phyloP scores from a whole-genome alignment of 2,113 vertebrate genomes.

The Chrysemys picta region DNA sequence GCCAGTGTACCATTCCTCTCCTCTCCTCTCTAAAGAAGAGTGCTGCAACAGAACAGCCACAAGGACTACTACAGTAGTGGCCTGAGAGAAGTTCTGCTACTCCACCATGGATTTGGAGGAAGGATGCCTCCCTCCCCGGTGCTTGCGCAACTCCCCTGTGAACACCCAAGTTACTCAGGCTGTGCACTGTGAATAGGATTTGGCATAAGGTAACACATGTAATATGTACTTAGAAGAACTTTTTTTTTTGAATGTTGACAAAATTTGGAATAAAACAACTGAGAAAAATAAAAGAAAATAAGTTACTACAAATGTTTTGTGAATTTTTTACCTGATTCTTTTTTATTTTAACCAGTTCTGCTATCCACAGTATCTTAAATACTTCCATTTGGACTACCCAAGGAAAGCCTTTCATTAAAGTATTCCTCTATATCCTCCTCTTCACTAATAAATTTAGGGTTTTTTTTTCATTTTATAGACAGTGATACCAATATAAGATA shows the following conservation, averaged over 20 bases:
- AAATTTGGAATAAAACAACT: rapidly evolving
- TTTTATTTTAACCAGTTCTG: background rate
- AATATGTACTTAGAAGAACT: background rate
- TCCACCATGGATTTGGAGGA: background rate
- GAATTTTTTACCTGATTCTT: background rate
- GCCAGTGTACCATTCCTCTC: background rate
- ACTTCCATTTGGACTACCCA: background rate
- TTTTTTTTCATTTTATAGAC: background rate
- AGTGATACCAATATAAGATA: background rate
- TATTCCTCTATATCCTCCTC: background rate
- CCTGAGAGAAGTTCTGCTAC: background rate
- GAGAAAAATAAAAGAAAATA: background rate
- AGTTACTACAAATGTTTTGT: background rate
- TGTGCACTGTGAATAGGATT: background rate
- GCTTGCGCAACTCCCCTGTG: background rate
- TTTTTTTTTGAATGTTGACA: background rate
- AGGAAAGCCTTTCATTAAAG: background rate
- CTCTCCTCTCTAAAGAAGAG: background rate
- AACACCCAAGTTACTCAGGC: background rate
- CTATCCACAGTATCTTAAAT: rapidly evolving
- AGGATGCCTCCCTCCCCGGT: background rate
- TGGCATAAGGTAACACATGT: background rate
- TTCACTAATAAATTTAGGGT: background rate
- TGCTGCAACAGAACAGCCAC: background rate
- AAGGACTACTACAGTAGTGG: background rate